phyloP scores from a whole-genome alignment of 2,888 invertebrate genomes.

The Hermaeophaga mercurialis region DNA sequence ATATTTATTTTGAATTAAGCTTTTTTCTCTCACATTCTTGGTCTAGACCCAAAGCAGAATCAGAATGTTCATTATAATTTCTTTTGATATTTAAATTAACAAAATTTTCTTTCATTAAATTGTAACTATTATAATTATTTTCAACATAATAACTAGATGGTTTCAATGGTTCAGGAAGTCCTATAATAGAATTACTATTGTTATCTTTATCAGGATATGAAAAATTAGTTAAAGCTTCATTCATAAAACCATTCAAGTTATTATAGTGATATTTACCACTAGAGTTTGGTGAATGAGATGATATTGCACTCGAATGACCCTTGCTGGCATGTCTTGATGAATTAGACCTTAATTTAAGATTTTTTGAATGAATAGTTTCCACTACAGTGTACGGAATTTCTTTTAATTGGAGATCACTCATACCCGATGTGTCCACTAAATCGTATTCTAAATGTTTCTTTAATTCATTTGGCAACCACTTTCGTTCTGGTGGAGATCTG shows the following conservation, averaged over 20 bases:
- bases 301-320: constrained; percentile 26
- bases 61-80: constrained; percentile 75
- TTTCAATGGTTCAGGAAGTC: constrained; percentile 39
- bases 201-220: constrained; percentile 39
- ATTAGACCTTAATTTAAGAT: constrained; percentile 61
- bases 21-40: constrained; percentile 68
- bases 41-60: constrained; percentile 77
- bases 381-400: constrained; percentile 91
- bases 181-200: constrained; percentile 33
- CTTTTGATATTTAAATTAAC: constrained; percentile 32
- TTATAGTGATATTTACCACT: constrained; percentile 30
- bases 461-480: constrained; percentile 75
- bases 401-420: constrained; percentile 84
- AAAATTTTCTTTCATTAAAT: constrained; percentile 35
- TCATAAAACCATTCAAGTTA: constrained; percentile 34
- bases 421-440: constrained; percentile 85
- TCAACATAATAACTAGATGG: constrained; percentile 37
- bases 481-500: constrained; percentile 73
- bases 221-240: constrained; percentile 44
- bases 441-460: constrained; percentile 88
- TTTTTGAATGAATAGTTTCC: constrained; percentile 70
- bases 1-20: constrained; percentile 10
- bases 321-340: constrained; percentile 37
- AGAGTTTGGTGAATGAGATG: constrained; percentile 33
- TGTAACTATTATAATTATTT: constrained; percentile 33